phyloP scores from a whole-genome alignment of 30 jellyfish, hydroid and myxozoan genomes.

The Catostylus mosaicus region DNA sequence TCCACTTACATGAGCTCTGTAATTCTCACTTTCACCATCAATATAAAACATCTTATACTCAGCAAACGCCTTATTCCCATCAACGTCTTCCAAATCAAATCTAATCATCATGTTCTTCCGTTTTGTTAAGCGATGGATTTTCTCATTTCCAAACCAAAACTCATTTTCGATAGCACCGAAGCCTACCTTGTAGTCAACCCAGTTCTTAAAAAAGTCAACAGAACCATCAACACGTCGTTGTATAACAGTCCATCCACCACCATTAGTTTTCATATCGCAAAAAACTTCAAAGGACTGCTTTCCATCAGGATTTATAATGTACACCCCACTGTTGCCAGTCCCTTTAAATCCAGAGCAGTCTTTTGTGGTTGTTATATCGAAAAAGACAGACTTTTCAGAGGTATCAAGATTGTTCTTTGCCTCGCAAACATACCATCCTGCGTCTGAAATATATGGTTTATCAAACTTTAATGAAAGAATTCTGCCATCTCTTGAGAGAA shows the following conservation, averaged over 20 bases:
- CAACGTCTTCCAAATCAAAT: slow-evolving; percentile 40
- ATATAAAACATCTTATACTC: slow-evolving; percentile 15
- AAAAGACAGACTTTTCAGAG: neutral
- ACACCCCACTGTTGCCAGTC: slow-evolving; percentile 13
- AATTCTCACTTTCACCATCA: slow-evolving; percentile 8
- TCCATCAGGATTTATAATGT: slow-evolving; percentile 32
- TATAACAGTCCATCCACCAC: slow-evolving; percentile 64
- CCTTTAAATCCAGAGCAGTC: slow-evolving; percentile 8
- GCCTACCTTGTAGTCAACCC: slow-evolving; percentile 36
- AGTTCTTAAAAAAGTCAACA: slow-evolving; percentile 31
- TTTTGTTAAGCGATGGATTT: slow-evolving; percentile 36
- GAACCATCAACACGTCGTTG: slow-evolving; percentile 51
- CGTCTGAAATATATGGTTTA: neutral
- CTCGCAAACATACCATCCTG: slow-evolving; percentile 23
- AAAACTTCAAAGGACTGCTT: slow-evolving; percentile 9
- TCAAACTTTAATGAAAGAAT: neutral
- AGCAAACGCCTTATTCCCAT: slow-evolving; percentile 11
- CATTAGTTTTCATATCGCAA: slow-evolving; percentile 39
- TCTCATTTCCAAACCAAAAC: slow-evolving; percentile 53
- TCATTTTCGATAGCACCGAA: slow-evolving; percentile 29
- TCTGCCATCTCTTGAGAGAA: slow-evolving; percentile 3
- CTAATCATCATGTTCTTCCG: slow-evolving; percentile 22
- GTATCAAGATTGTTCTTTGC: slow-evolving; percentile 1
- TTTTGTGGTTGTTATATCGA: neutral
- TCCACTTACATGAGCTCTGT: slow-evolving; percentile 6